These are phyloP conservation scores for Metopolophium dirhodum DNA, from an alignment of 1,140 invertebrate genomes.

Conservation along the genomic window DNA sequence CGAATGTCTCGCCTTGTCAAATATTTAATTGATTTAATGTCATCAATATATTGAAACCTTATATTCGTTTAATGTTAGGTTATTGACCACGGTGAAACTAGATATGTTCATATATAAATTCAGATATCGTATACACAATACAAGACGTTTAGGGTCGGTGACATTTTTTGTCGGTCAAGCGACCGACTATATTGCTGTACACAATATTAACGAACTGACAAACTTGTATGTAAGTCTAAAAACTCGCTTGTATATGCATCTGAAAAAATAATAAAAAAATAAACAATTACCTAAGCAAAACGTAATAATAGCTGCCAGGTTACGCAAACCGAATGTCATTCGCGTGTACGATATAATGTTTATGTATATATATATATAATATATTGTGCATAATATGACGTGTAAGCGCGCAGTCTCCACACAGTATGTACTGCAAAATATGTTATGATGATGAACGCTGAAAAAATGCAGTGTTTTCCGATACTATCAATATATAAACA, in stretches of 20 bases:
- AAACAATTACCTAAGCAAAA: conserved; percentile 8
- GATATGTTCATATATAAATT: neutral
- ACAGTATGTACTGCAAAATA: neutral
- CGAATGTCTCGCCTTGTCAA: neutral
- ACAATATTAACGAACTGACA: neutral
- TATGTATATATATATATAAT: neutral
- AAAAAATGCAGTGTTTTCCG: neutral
- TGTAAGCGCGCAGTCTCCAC: neutral
- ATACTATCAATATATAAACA: neutral
- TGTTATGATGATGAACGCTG: neutral
- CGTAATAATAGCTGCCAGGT: neutral
- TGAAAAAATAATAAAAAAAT: neutral
- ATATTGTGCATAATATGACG: neutral
- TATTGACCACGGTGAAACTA: neutral
- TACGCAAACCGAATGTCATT: neutral
- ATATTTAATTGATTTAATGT: neutral
- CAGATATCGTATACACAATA: neutral
- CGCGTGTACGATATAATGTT: neutral
- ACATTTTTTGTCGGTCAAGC: no score
- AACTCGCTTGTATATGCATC: neutral
- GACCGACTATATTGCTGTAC: no score
- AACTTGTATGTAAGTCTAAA: neutral
- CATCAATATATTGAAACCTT: neutral
- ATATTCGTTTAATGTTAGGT: neutral
- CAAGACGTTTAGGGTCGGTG: no score